These are phyloP conservation scores for Rhagonycha lutea DNA, from an alignment of 2,888 invertebrate species.

Conservation along the genomic window DNA sequence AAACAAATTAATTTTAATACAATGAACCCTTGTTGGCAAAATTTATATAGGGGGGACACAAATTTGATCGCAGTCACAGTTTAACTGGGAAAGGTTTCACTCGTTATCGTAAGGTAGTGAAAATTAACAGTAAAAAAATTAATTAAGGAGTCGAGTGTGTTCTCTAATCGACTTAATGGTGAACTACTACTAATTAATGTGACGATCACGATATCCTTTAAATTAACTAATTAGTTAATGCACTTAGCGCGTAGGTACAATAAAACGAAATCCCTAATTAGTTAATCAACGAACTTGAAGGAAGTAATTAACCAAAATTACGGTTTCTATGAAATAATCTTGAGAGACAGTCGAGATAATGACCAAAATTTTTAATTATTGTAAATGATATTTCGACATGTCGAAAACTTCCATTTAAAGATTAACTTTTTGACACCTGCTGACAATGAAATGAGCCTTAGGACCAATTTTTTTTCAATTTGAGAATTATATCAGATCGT, in stretches of 20 bases:
- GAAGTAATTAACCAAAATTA: neutral
- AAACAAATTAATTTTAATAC: neutral
- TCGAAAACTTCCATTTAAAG: constrained; percentile 7
- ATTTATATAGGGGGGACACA: neutral
- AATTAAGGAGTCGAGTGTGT: neutral
- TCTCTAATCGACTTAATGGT: neutral
- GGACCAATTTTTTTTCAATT: neutral
- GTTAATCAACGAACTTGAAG: neutral
- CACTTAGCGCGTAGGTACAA: neutral
- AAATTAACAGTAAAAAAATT: neutral
- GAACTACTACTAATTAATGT: neutral
- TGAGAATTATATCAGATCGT: neutral
- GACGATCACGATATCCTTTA: neutral
- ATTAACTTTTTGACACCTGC: constrained; percentile 26
- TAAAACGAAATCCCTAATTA: neutral
- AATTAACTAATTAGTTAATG: constrained; percentile 1
- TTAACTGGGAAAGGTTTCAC: neutral
- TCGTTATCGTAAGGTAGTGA: neutral
- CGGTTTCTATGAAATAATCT: neutral
- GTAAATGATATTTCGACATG: constrained; percentile 15
- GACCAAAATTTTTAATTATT: constrained; percentile 9
- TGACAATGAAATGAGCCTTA: constrained; percentile 13
- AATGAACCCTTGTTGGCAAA: neutral
- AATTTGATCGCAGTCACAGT: neutral
- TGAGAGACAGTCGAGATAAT: neutral